Percentiles rank a stretch among this genome's conserved stretches.
These are phyloP conservation scores for Serinus canaria DNA, from an alignment of 2,113 vertebrate genomes.

Conservation along the genomic window DNA sequence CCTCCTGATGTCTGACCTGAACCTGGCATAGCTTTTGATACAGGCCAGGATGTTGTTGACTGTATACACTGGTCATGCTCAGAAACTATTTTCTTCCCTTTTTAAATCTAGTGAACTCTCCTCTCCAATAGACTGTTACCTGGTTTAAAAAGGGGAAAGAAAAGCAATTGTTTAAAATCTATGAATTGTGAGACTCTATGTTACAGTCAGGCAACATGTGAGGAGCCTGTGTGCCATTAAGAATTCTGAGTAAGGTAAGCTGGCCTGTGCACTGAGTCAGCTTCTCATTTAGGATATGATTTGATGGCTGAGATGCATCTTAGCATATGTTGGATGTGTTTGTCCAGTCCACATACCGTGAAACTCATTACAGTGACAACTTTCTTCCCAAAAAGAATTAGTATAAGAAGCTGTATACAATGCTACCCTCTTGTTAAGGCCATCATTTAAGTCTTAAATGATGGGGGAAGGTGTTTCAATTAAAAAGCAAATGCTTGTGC, in stretches of 20 bases:
- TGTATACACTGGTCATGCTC: background rate
- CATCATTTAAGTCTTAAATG: background rate
- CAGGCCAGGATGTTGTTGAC: background rate
- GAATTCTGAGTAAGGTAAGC: background rate
- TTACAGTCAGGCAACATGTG: background rate
- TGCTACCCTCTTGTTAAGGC: background rate
- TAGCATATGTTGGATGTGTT: background rate
- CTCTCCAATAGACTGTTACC: background rate
- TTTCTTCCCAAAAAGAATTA: background rate
- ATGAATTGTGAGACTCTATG: background rate
- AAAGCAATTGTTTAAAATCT: background rate
- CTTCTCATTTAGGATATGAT: background rate
- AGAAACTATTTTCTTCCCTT: background rate
- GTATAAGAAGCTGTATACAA: background rate
- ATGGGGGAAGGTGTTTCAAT: background rate
- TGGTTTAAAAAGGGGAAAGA: background rate
- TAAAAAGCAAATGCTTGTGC: background rate
- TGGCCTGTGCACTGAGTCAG: background rate
- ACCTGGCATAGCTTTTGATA: background rate
- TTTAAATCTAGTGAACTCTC: background rate
- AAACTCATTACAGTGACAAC: background rate
- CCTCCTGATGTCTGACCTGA: background rate
- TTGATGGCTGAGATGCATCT: background rate
- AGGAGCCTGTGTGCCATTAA: background rate
- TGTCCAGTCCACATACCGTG: background rate